Evolutionary conservation across 2,113 vertebrate species (phyloP), one percentile per base, ranked within the genome.

Genomic region (Seriola dumerili): DNA sequence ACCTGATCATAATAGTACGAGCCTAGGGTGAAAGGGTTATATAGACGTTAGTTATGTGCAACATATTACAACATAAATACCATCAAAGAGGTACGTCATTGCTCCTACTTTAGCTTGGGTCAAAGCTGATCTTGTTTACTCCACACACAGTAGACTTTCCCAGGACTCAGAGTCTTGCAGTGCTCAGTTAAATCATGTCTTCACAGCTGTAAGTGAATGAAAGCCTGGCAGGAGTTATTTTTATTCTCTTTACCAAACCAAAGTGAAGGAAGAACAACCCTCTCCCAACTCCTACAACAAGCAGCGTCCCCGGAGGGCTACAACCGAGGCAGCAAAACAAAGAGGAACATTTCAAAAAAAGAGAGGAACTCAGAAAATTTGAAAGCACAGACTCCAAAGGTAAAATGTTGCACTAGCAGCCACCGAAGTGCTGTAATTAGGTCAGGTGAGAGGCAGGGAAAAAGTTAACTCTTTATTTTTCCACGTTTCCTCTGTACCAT

Each of bases 251-350:
- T 88, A 91, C 81, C 85, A 85, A 88, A 90, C 83, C 83, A 85
- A 88, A 87, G 89, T 5, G 55, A 92, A 69, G 73, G 71, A 82
- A 88, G 85, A 91, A 88, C 84, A 88, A 75, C 78, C 85, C 62
- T 87, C 78, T 84, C 72, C 80, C 84, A n/a, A 80, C 84, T 77
- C 69, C 83, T 85, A 61, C 86, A 88, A 90, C 85, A 69, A 76
- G 81, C 81, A 67, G 61, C n/a, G 55, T 90, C 92, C 93, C 91
- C 83, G 44, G 85, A 92, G 91, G 94, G 85, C 86, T 84, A 58
- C 88, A 91, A 78, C 85, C 83, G 77, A 91, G 87, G 87, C 89
- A 84, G 90, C 81, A 90, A 91, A 93, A 92, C 91, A 93, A 94
- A 93, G 88, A 85, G 84, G 81, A 85, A 83, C 57, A 84, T 85